Evolutionary conservation across 1,140 invertebrate genomes (phyloP).

Genomic region (Aphelenchoides fujianensis): DNA sequence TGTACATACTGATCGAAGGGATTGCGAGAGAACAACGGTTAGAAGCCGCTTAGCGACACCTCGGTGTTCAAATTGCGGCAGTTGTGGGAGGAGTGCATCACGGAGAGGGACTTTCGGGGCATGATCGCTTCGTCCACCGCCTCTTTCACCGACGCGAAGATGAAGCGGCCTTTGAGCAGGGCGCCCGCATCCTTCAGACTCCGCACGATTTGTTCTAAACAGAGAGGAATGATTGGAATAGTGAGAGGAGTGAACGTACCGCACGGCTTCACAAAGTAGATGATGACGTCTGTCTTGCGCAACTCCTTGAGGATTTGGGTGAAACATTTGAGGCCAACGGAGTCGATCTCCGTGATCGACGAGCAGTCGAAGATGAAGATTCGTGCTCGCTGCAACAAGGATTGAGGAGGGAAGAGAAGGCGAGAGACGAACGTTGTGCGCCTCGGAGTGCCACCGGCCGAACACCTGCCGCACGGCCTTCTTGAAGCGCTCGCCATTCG

Average conservation of each 20-base stretch:
- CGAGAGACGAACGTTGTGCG: slow-evolving; percentile 17
- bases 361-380: slow-evolving; percentile 37
- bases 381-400: slow-evolving; percentile 1
- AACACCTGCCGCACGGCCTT: slow-evolving; percentile 26
- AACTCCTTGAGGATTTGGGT: slow-evolving; percentile 4
- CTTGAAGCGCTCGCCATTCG: slow-evolving; percentile 43
- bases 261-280: slow-evolving; percentile 1
- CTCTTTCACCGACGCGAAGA: background rate
- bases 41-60: background rate
- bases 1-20: too few relatives aligned
- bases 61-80: background rate
- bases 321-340: slow-evolving; percentile 22
- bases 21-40: too few relatives aligned
- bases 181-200: background rate
- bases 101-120: background rate
- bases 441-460: slow-evolving; percentile 20
- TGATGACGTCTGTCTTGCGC: background rate
- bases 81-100: slow-evolving; percentile 4
- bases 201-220: background rate
- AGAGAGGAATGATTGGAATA: background rate
- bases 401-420: background rate
- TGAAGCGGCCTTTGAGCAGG: slow-evolving; percentile 3
- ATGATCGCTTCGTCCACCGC: background rate
- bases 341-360: slow-evolving; percentile 31
- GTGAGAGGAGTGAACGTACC: background rate